Conservation (phyloP, 1,140 invertebrate species). For the Melitaea cinxia region DNA sequence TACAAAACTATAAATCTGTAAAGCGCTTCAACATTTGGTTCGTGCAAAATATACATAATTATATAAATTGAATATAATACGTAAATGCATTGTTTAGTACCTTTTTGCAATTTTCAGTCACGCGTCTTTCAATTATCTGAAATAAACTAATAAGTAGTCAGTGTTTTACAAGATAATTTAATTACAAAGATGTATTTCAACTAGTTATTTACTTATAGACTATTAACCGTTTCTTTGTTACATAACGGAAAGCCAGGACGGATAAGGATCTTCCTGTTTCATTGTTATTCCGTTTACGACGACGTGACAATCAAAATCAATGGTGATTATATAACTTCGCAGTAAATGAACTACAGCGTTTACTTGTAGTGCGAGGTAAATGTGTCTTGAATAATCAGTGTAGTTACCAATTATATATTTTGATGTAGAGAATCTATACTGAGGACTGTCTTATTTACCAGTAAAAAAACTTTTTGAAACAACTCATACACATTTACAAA, state of each 20-base stretch:
- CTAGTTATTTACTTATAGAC: not conserved
- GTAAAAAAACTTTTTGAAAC: too few relatives aligned
- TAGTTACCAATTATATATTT: too few relatives aligned
- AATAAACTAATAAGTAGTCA: not conserved
- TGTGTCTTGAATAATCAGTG: too few relatives aligned
- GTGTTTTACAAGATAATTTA: conserved; percentile 18
- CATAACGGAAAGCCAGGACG: conserved; percentile 28
- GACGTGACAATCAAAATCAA: conserved; percentile 14
- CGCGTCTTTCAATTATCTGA: not conserved
- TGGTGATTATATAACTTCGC: conserved; percentile 6
- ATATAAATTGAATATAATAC: not conserved
- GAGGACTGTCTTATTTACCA: too few relatives aligned
- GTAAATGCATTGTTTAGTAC: not conserved
- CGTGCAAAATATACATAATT: too few relatives aligned
- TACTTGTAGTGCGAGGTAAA: not conserved
- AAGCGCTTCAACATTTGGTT: too few relatives aligned
- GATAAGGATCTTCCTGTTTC: conserved; percentile 23
- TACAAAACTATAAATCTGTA: too few relatives aligned
- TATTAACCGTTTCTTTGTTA: conserved; percentile 5
- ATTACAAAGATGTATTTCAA: conserved; percentile 11
- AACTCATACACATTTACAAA: too few relatives aligned
- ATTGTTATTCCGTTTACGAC: conserved; percentile 28
- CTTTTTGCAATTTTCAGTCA: conserved; percentile 6
- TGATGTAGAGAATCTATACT: too few relatives aligned
- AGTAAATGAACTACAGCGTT: not conserved